A percentile compares a stretch with the other conserved stretches of the same genome.
Conservation (phyloP, 1,140 invertebrate genomes). For the Coenobita brevimanus region DNA sequence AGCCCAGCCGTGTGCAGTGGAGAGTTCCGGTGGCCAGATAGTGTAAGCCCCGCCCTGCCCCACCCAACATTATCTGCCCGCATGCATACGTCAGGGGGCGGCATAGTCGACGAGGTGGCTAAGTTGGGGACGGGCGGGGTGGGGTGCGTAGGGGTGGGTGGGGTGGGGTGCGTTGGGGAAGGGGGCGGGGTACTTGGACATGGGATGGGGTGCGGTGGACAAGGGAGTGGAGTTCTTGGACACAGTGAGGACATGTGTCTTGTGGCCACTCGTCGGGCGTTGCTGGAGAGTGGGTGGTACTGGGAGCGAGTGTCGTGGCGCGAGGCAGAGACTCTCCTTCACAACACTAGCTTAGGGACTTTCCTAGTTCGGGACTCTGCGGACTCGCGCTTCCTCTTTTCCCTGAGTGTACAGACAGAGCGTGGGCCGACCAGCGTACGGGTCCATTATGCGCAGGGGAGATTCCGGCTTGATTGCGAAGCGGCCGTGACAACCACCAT, state of each 20-base stretch:
- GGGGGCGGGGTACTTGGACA: no score
- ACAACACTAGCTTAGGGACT: constrained; percentile 75
- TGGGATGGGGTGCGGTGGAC: background rate
- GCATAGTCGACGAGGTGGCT: constrained; percentile 45
- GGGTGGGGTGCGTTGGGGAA: constrained; percentile 9
- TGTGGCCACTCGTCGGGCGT: constrained; percentile 16
- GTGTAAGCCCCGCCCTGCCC: constrained; percentile 19
- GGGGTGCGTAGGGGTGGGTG: background rate
- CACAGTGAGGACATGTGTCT: constrained; percentile 30
- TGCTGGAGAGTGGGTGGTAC: constrained; percentile 55
- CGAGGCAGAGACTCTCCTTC: constrained; percentile 62
- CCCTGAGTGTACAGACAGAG: constrained; percentile 87
- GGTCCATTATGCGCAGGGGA: constrained; percentile 81
- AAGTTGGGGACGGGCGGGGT: constrained; percentile 9
- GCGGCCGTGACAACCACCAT: constrained; percentile 75
- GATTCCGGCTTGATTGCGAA: constrained; percentile 86
- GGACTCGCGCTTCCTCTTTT: constrained; percentile 84
- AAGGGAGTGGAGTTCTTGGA: background rate
- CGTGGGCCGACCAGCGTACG: constrained; percentile 87
- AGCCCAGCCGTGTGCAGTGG: constrained; percentile 12
- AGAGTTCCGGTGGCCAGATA: constrained; percentile 56
- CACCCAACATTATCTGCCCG: constrained; percentile 23
- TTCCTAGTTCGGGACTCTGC: constrained; percentile 87
- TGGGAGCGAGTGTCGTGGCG: constrained; percentile 65
- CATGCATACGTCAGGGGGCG: constrained; percentile 57